A percentile compares a stretch with the other conserved stretches of the same genome.
Conservation (phyloP, 2,113 vertebrate species). For the Orientallactaga bullata region DNA sequence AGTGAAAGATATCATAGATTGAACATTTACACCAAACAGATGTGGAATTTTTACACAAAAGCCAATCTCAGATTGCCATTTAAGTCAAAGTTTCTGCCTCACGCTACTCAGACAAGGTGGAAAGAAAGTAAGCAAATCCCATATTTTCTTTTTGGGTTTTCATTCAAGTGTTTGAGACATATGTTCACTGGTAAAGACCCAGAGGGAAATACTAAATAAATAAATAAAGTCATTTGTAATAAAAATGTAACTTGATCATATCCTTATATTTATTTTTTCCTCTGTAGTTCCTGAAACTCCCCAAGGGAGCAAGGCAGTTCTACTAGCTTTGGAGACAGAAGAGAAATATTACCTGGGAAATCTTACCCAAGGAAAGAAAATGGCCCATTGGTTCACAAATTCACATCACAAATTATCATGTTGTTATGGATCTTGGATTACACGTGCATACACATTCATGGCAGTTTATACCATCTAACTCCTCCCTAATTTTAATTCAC, state of each 20-base stretch:
- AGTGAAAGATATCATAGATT: neutral
- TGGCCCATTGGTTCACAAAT: neutral
- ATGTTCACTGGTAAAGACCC: neutral
- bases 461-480: neutral
- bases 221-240: constrained; percentile 20
- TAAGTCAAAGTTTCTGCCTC: constrained; percentile 16
- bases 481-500: constrained; percentile 8
- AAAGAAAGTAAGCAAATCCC: neutral
- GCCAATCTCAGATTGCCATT: neutral
- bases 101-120: neutral
- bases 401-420: neutral
- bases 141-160: neutral
- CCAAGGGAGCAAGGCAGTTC: neutral
- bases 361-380: neutral
- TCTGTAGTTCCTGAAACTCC: neutral
- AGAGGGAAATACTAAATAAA: neutral
- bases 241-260: constrained; percentile 21
- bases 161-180: constrained; percentile 31
- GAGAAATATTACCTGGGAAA: neutral
- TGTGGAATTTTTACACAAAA: neutral
- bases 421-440: neutral
- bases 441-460: neutral
- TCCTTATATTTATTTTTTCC: constrained; percentile 13
- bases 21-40: neutral
- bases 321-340: neutral